Base-by-base conservation (phyloP, 2,113 vertebrate species). In the Sorex araneus region DNA sequence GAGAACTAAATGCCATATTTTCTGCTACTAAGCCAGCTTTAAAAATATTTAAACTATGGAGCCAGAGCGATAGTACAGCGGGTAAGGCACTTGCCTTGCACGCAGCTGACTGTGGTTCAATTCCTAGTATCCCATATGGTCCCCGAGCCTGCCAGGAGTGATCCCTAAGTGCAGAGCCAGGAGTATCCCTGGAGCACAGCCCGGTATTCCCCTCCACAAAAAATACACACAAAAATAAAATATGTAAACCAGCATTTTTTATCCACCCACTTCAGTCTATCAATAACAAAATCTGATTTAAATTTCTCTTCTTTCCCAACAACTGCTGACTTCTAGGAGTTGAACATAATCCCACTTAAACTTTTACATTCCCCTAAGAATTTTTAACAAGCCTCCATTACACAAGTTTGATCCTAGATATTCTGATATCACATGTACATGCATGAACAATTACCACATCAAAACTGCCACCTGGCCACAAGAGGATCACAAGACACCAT, bases 291-390 rank as follows among this genome's bases (percentile, higher is more conserved):
- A n/a, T n/a, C n/a, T n/a, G n/a, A n/a, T n/a, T n/a, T n/a, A 8
- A 71, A 66, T 30, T 86, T 25, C 32, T 86, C 77, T 74, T 93
- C 34, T 73, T 40, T 81, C 32, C 67, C 43, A 18, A 80, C 34
- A 88, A 60, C 30, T 3, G 66, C 4, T 86, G 28, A 67, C 87
- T 95, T 83, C 77, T 91, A 69, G 54, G 80, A 94, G 69, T 77
- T 86, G 64, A 76, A 88, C 9, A 4, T 45, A 9, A 88, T 43
- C 15, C 63, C 64, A 50, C 10, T 50, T 50, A 50, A 50, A 50
- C 10, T 50, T 50, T 8, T n/a, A 3, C 43, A 75, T 47, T 82
- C 74, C 47, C 47, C 90, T 36, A 45, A 32, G 47, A 69, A 80
- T 73, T 94, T 90, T 71, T 30, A 73, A 67, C 30, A 28, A 87